Evolutionary conservation across 1,140 invertebrate genomes (phyloP), one percentile per base, ranked within the genome.

Genomic region (Chrysomallon squamiferum): DNA sequence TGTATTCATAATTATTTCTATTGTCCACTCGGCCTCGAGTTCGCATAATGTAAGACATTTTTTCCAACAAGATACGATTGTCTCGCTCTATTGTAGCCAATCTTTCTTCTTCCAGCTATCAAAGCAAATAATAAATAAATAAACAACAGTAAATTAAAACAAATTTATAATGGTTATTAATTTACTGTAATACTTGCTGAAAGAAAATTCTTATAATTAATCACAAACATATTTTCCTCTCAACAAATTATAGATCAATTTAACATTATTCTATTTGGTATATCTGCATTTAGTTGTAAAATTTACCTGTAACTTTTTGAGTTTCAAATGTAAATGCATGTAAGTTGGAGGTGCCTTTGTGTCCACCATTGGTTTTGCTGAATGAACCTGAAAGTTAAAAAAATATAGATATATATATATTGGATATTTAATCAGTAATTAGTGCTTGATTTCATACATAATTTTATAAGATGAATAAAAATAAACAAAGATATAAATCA

Each of bases 281-380:
- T n/a, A n/a, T n/a, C n/a, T n/a, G n/a, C n/a, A n/a, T n/a, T n/a
- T n/a, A n/a, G n/a, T n/a, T n/a, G 41, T 15, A 5, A 43, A 43
- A 65, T 58, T 65, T 72, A 86, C 84, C 73, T 86, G 85, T 45
- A 86, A 65, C 70, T 86, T 86, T 69, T 85, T 86, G 27, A 86
- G 63, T 72, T 85, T 86, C 9, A 86, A 68, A 71, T 86, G 84
- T 20, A 86, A 77, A 73, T 86, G 85, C 77, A 86, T 81, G 66
- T 81, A 86, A n/a, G 84, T 86, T 25, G 77, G 72, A 22, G 85
- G 85, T 5, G 84, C 74, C 58, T 73, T 80, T 11, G 84, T 84
- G 59, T 86, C 85, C 18, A 86, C 79, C 74, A 80, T 78, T 18
- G 85, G 72, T 20, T 63, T 62, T n/a, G 76, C 79, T 62, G 76